These are phyloP conservation scores for Acyrthosiphon pisum DNA, from an alignment of 1,140 invertebrate species.

Conservation along the genomic window DNA sequence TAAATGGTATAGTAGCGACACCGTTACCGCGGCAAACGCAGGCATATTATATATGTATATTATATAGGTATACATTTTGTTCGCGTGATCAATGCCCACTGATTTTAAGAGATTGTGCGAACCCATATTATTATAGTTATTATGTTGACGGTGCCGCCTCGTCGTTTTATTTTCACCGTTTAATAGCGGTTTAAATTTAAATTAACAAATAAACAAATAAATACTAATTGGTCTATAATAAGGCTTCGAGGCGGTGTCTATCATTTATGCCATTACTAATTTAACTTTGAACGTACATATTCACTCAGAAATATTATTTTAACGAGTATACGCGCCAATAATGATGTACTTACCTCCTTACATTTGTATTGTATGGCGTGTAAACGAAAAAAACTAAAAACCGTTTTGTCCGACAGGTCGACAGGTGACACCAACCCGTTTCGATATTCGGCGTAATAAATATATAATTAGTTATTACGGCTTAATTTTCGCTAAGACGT, in stretches of 20 bases:
- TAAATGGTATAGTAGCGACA: not conserved
- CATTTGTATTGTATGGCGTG: not conserved
- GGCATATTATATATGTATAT: no score
- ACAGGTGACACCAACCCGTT: not conserved
- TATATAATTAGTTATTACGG: not conserved
- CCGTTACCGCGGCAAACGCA: not conserved
- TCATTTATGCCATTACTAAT: not conserved
- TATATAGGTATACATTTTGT: not conserved
- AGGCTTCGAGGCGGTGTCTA: not conserved
- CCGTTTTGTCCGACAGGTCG: not conserved
- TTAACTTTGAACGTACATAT: not conserved
- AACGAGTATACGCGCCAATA: not conserved
- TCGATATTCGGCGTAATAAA: not conserved
- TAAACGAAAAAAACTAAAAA: not conserved
- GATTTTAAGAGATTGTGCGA: not conserved
- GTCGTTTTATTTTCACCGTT: not conserved
- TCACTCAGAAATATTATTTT: not conserved
- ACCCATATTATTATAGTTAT: not conserved
- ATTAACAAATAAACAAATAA: not conserved
- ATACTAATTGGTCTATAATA: not conserved
- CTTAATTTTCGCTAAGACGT: not conserved
- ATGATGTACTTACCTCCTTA: not conserved
- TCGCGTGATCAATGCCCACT: not conserved
- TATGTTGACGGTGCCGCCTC: no score
- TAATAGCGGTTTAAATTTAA: not conserved